These are phyloP conservation scores for Incurvaria masculella DNA, from an alignment of 2,888 invertebrate genomes.

Conservation along the genomic window DNA sequence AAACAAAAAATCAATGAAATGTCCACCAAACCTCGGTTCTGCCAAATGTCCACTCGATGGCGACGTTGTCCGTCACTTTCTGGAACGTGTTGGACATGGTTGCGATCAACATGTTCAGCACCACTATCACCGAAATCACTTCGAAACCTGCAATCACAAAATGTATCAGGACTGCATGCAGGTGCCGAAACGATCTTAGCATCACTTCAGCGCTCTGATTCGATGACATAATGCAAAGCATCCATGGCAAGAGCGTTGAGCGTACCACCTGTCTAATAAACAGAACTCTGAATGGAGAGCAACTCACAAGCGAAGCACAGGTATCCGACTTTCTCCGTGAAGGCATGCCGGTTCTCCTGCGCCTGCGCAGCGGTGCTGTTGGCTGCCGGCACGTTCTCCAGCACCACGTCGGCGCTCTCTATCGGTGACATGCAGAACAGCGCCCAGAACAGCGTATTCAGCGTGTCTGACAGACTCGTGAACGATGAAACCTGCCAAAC, in stretches of 20 bases:
- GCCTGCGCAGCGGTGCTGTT: conserved; percentile 39
- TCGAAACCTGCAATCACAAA: conserved; percentile 51
- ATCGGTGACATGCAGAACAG: conserved; percentile 65
- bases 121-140: conserved; percentile 67
- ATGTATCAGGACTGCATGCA: no score
- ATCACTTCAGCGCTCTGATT: no score
- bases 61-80: conserved; percentile 63
- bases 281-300: no score
- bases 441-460: conserved; percentile 69
- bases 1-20: neutral
- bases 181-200: no score
- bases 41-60: conserved; percentile 75
- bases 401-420: conserved; percentile 62
- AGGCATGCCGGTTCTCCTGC: conserved; percentile 56
- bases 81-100: conserved; percentile 76
- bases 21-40: conserved; percentile 54
- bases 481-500: conserved; percentile 59
- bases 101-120: conserved; percentile 77
- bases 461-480: conserved; percentile 52
- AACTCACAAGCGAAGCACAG: conserved; percentile 57
- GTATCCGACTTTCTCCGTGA: conserved; percentile 66
- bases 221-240: no score
- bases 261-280: no score
- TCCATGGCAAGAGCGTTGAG: no score
- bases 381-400: conserved; percentile 52